Conservation (phyloP, 2,797 vertebrate genomes). For the Dallia pectoralis region DNA sequence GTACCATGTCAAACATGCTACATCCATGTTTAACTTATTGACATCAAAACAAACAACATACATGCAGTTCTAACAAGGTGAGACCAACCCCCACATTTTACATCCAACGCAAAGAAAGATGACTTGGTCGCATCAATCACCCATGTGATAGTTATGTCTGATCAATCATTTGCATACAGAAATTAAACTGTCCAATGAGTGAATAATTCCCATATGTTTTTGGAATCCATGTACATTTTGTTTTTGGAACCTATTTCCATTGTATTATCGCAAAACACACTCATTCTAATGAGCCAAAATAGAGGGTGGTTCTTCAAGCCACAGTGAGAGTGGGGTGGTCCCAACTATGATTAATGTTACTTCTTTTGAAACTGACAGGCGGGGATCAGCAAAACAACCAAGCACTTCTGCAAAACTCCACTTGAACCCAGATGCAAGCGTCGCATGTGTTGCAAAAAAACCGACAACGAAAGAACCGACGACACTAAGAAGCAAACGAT, state of each 20-base stretch:
- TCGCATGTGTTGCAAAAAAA: constrained; percentile 60
- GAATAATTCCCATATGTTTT: constrained; percentile 32
- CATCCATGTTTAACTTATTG: no score
- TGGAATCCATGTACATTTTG: background rate
- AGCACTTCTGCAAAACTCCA: constrained; percentile 69
- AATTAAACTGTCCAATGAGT: constrained; percentile 36
- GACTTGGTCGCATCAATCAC: constrained; percentile 3
- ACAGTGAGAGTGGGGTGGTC: constrained; percentile 42
- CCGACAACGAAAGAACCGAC: constrained; percentile 18
- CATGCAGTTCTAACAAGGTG: no score
- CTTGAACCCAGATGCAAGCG: constrained; percentile 63
- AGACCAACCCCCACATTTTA: no score
- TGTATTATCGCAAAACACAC: constrained; percentile 4
- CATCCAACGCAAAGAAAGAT: background rate
- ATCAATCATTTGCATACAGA: constrained; percentile 15
- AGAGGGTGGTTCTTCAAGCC: constrained; percentile 34
- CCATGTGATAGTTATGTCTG: constrained; percentile 11
- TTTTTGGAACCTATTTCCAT: no score
- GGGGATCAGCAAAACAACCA: constrained; percentile 72
- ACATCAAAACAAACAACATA: no score
- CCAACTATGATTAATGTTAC: constrained; percentile 64
- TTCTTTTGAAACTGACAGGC: constrained; percentile 68
- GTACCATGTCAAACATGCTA: no score
- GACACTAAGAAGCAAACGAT: constrained; percentile 38
- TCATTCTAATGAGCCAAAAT: constrained; percentile 49